phyloP scores from a whole-genome alignment of 2,113 vertebrate species.

The Kryptolebias marmoratus region DNA sequence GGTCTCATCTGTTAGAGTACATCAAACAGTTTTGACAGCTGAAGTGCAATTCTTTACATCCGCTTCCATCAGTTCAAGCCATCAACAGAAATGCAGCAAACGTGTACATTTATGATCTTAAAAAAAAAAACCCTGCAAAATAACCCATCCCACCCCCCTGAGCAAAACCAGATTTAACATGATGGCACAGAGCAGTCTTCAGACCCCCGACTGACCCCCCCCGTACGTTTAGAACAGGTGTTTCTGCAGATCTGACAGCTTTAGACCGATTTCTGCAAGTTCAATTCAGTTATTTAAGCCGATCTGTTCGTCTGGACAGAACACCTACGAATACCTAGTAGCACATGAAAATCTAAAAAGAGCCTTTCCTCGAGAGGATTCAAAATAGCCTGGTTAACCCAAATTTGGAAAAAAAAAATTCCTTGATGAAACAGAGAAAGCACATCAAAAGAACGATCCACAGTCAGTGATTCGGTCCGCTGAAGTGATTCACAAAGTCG shows the following conservation, averaged over 20 bases:
- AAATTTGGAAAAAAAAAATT: constrained; percentile 17
- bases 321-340: constrained; percentile 18
- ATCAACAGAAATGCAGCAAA: constrained; percentile 50
- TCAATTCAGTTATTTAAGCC: background rate
- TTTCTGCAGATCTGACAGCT: background rate
- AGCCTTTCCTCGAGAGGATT: constrained; percentile 63
- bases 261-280: background rate
- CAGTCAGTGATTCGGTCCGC: constrained; percentile 66
- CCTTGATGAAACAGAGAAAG: constrained; percentile 36
- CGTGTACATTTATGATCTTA: constrained; percentile 52
- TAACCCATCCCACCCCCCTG: background rate
- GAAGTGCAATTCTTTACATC: constrained; percentile 44
- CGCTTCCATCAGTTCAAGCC: constrained; percentile 41
- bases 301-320: background rate
- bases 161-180: constrained; percentile 24
- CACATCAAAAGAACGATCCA: constrained; percentile 34
- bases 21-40: constrained; percentile 57
- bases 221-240: background rate
- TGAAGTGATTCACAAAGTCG: constrained; percentile 35
- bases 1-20: constrained; percentile 68
- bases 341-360: constrained; percentile 47
- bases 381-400: constrained; percentile 55
- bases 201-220: background rate
- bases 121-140: constrained; percentile 51
- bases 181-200: constrained; percentile 21